Percentiles rank a stretch among this genome's conserved stretches.
These are phyloP conservation scores for Anneissia japonica DNA, from an alignment of 35 echinoderm and acorn worm species.

Conservation along the genomic window DNA sequence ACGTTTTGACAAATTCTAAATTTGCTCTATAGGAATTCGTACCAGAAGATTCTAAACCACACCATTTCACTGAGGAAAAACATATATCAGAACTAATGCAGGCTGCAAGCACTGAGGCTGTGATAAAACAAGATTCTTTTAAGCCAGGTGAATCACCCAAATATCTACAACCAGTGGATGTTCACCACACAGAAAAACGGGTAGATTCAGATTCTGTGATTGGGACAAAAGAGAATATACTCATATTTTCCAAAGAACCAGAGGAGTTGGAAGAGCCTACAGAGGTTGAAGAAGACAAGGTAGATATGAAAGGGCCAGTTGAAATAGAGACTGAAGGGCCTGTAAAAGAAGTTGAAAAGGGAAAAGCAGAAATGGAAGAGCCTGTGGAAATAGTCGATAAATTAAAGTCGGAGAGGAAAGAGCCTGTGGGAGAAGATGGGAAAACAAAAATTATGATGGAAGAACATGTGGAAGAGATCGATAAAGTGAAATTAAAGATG, in stretches of 20 bases:
- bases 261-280: background rate
- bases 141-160: background rate
- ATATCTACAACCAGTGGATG: background rate
- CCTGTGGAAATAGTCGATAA: background rate
- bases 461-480: background rate
- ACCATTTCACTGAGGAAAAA: background rate
- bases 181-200: constrained; percentile 15
- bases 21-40: background rate
- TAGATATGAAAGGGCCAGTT: constrained; percentile 12
- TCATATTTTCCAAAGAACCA: background rate
- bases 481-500: background rate
- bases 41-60: too few relatives aligned
- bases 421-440: background rate
- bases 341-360: background rate
- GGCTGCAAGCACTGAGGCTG: background rate
- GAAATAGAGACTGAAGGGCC: background rate
- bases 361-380: background rate
- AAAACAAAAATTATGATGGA: background rate
- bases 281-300: background rate
- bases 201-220: constrained; percentile 21
- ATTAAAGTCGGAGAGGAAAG: background rate
- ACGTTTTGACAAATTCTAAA: too few relatives aligned
- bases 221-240: background rate
- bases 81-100: background rate
- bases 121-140: background rate